A percentile compares a stretch with the other conserved stretches of the same genome.
These are phyloP conservation scores for Teleogryllus oceanicus DNA, from an alignment of 2,888 invertebrate species.

Conservation along the genomic window DNA sequence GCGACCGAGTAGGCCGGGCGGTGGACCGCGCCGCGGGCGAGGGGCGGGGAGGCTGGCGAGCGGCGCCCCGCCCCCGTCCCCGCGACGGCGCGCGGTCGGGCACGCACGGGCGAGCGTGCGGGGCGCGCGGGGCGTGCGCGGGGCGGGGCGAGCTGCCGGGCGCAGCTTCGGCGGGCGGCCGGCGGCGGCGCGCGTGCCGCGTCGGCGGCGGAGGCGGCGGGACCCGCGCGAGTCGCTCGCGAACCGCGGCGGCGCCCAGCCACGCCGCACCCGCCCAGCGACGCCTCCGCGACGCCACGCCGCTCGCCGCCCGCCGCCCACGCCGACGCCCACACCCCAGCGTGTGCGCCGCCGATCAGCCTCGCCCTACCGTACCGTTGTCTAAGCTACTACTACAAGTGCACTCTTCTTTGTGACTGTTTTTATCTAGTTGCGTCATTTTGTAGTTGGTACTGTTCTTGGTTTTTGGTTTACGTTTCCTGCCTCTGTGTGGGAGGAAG, in stretches of 20 bases:
- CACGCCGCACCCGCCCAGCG: background rate
- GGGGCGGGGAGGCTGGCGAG: too few relatives aligned
- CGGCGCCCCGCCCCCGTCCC: too few relatives aligned
- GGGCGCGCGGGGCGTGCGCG: background rate
- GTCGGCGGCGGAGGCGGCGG: background rate
- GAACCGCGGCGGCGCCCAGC: background rate
- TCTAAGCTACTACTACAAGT: background rate
- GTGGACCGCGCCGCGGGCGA: too few relatives aligned
- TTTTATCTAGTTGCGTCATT: background rate
- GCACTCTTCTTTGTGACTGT: conserved; percentile 6
- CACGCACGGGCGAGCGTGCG: background rate
- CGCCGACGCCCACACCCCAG: too few relatives aligned
- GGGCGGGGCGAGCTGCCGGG: background rate
- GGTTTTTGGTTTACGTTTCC: background rate
- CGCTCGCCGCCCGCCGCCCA: too few relatives aligned
- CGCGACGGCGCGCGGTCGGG: too few relatives aligned
- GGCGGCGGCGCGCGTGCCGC: background rate
- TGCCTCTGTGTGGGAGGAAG: background rate
- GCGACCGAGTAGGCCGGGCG: too few relatives aligned
- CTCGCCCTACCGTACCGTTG: too few relatives aligned
- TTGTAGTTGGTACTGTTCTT: background rate
- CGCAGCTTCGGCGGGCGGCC: background rate
- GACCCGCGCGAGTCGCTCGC: background rate
- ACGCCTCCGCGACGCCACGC: too few relatives aligned
- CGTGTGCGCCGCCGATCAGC: background rate